Base-by-base conservation (phyloP, 2,797 vertebrate species). In the Centropyge bicolor region DNA sequence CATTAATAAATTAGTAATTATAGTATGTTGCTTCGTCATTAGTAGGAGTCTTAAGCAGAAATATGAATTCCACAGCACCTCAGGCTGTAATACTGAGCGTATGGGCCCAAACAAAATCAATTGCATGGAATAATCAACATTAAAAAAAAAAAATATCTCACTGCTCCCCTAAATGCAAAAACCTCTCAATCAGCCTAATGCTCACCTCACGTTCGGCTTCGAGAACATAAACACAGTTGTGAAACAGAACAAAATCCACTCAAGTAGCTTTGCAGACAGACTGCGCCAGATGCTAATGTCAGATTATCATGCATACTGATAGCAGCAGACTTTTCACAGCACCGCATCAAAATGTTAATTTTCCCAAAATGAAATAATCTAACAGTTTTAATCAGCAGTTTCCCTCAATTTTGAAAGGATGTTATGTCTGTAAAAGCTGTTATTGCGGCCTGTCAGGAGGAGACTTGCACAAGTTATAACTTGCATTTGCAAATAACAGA, bases 341-440 rank as follows among this genome's bases (percentile, higher is more conserved):
- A 7, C 66, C 61, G 70, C 22, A 75, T 86, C 48, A 85, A 71
- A 81, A 88, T 83, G 78, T 61, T 80, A 67, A 86, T 85, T 80
- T 80, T 22, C 59, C 75, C 31, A 22, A 77, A 55, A 78, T 76
- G 45, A 85, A 73, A 81, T 73, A 74, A 74, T 86, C 65, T 51
- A 46, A 75, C 70, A 45, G 51, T 79, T 81, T 81, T 86, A 88
- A 84, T 87, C 76, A 79, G 52, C 49, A 10, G 27, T 76, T 78
- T 77, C 60, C 22, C 38, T 38, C 63, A 38, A 24, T 71, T 76
- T 57, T 36, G 24, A 63, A 56, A 74, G 27, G 13, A 45, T 76
- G 35, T 60, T 36, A 51, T 46, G 48, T 76, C 61, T 79, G 59
- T 66, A 35, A 63, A 67, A 54, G 60, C 56, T 67, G 8, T 74